Evolutionary conservation across 64 coral and sea anemone genomes (phyloP).

Genomic region (Stichodactyla mertensii): DNA sequence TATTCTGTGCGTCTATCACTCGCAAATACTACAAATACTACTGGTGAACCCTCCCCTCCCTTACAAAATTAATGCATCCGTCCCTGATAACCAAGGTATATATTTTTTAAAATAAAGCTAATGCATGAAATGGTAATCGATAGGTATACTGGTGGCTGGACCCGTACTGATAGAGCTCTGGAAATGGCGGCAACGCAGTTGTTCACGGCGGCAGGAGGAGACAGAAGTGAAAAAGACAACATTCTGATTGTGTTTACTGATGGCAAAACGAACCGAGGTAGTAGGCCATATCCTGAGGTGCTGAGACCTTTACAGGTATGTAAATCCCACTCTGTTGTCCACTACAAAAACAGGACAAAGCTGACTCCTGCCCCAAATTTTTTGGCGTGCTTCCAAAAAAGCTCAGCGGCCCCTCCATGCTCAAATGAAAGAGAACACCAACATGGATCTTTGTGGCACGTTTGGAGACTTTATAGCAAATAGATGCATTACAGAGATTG

Average conservation of each 20-base stretch:
- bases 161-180: constrained; percentile 64
- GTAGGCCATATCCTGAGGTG: constrained; percentile 52
- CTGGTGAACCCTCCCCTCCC: too few species aligned
- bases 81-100: not conserved
- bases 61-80: not conserved
- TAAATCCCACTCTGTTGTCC: not conserved
- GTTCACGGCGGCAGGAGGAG: constrained; percentile 57
- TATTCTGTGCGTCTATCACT: too few species aligned
- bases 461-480: too few species aligned
- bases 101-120: constrained; percentile 23
- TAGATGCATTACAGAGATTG: too few species aligned
- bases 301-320: constrained; percentile 63
- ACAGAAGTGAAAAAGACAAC: constrained; percentile 63
- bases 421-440: too few species aligned
- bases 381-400: too few species aligned
- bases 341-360: not conserved
- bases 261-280: constrained; percentile 75
- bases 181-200: constrained; percentile 49
- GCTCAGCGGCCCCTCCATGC: too few species aligned
- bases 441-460: too few species aligned
- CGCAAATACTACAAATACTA: too few species aligned
- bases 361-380: too few species aligned
- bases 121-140: not conserved
- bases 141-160: constrained; percentile 60
- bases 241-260: constrained; percentile 77